These are phyloP conservation scores for Drosophila biarmipes DNA, from an alignment of 1,140 invertebrate species.

Conservation along the genomic window DNA sequence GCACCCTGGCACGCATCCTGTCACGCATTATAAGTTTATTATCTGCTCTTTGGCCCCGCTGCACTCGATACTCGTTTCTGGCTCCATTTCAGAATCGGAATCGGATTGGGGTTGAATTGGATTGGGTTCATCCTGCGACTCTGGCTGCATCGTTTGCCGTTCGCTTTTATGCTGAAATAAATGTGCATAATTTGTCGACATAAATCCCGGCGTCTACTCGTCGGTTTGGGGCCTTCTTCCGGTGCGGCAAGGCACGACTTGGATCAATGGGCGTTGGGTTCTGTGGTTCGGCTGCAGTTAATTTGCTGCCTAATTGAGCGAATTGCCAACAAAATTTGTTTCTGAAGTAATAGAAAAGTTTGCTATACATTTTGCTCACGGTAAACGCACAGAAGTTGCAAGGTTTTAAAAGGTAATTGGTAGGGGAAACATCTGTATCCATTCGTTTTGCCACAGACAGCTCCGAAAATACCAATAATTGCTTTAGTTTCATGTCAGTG, in stretches of 20 bases:
- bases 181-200: constrained; percentile 74
- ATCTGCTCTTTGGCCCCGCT: constrained; percentile 53
- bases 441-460: neutral
- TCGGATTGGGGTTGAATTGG: neutral
- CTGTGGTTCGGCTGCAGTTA: constrained; percentile 38
- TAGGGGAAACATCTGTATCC: neutral
- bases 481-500: too few relatives aligned
- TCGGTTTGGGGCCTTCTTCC: constrained; percentile 18
- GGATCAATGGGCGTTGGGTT: constrained; percentile 7
- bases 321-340: constrained; percentile 15
- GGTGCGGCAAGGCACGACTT: neutral
- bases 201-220: constrained; percentile 48
- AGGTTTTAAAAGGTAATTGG: neutral
- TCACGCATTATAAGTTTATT: constrained; percentile 72
- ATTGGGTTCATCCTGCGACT: neutral
- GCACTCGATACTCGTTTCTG: constrained; percentile 23
- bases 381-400: neutral
- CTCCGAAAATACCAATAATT: too few relatives aligned
- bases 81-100: constrained; percentile 1
- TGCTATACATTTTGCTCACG: neutral
- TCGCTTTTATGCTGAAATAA: constrained; percentile 56
- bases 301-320: constrained; percentile 63
- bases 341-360: constrained; percentile 8
- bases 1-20: constrained; percentile 39
- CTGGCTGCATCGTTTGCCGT: constrained; percentile 30